Conservation (phyloP, 2,888 invertebrate species). For the Ochlodes sylvanus region DNA sequence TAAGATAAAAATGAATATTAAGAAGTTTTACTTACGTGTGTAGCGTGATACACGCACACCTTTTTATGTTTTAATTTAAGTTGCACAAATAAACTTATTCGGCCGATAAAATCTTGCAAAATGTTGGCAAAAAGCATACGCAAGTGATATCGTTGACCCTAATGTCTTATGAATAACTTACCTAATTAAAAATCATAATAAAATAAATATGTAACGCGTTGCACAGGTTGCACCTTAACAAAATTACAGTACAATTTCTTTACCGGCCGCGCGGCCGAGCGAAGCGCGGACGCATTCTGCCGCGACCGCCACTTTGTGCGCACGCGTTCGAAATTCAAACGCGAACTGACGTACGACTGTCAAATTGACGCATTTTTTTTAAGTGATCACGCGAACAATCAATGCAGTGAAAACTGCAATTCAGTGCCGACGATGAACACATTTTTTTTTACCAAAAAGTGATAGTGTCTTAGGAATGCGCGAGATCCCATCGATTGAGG, state of each 20-base stretch:
- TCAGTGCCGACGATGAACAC: constrained; percentile 40
- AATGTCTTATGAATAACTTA: not conserved
- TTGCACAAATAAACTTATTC: constrained; percentile 1
- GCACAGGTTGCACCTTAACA: constrained; percentile 56
- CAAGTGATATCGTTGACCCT: not conserved
- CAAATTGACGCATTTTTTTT: constrained; percentile 31
- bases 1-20: too few species aligned
- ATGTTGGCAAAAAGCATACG: not conserved
- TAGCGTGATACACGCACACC: not conserved
- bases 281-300: constrained; percentile 54
- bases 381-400: constrained; percentile 24
- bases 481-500: constrained; percentile 50
- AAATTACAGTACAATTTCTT: constrained; percentile 45
- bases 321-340: constrained; percentile 48
- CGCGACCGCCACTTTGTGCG: constrained; percentile 52
- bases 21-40: not conserved
- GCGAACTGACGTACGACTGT: constrained; percentile 25
- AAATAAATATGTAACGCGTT: constrained; percentile 19
- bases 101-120: not conserved
- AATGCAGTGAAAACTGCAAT: constrained; percentile 39
- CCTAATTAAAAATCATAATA: constrained; percentile 6
- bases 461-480: constrained; percentile 42
- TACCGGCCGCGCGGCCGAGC: constrained; percentile 49
- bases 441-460: constrained; percentile 40
- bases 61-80: not conserved